Evolutionary conservation across 2,113 vertebrate species (phyloP).

Genomic region (Chamaea fasciata): DNA sequence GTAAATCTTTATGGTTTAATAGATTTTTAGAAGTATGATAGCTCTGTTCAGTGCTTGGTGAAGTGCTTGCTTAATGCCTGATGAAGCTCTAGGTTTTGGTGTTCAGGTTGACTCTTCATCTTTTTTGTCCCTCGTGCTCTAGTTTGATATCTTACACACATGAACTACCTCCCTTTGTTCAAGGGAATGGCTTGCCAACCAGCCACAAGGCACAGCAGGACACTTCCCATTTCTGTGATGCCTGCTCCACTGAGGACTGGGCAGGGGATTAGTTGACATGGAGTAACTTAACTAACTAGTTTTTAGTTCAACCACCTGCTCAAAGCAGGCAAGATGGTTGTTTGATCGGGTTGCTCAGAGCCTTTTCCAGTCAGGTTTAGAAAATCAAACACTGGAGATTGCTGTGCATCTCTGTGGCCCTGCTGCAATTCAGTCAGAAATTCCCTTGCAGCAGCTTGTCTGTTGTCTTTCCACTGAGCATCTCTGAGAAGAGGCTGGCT

Average conservation of each 20-base stretch:
- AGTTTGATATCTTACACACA: neutral
- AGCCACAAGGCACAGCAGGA: neutral
- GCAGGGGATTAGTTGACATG: neutral
- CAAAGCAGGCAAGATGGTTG: neutral
- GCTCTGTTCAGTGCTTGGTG: neutral
- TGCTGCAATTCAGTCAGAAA: neutral
- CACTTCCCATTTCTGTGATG: neutral
- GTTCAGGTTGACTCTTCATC: neutral
- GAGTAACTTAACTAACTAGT: neutral
- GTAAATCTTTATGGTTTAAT: neutral
- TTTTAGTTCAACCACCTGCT: neutral
- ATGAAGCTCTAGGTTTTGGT: neutral
- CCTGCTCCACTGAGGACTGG: neutral
- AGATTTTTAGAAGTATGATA: neutral
- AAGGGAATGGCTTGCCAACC: neutral
- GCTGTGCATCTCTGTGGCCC: neutral
- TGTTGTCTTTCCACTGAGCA: neutral
- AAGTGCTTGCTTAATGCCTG: neutral
- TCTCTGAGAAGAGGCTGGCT: neutral
- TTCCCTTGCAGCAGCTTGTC: neutral
- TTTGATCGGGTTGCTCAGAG: neutral
- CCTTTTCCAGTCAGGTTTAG: neutral
- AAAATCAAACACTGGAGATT: neutral
- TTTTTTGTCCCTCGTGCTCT: neutral
- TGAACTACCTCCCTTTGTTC: neutral